These are phyloP conservation scores for Xestia xanthographa DNA, from an alignment of 2,888 invertebrate species.

Conservation along the genomic window DNA sequence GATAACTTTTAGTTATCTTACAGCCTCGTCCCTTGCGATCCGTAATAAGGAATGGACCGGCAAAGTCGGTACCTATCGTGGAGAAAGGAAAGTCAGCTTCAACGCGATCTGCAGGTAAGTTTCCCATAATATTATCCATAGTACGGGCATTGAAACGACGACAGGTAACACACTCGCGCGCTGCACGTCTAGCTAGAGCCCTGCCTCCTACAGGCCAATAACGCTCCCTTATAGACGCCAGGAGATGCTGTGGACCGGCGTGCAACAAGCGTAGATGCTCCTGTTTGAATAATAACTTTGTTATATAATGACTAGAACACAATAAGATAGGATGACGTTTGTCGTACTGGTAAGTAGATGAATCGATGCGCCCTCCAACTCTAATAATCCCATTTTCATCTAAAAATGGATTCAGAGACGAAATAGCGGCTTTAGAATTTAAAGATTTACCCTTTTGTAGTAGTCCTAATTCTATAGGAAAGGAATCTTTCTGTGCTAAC, in stretches of 20 bases:
- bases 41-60: conserved; percentile 21
- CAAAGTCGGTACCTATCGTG: conserved; percentile 16
- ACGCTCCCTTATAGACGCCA: conserved; percentile 4
- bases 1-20: too few relatives aligned
- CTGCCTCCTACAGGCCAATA: conserved; percentile 23
- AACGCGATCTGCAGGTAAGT: conserved; percentile 24
- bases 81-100: conserved; percentile 17
- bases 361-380: too few relatives aligned
- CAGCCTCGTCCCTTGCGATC: conserved; percentile 5
- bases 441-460: conserved; percentile 15
- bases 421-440: conserved; percentile 11
- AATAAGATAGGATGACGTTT: too few relatives aligned
- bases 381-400: too few relatives aligned
- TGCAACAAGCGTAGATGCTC: conserved; percentile 8
- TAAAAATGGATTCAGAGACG: too few relatives aligned
- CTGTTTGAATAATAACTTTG: not conserved
- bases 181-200: conserved; percentile 8
- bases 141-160: conserved; percentile 20
- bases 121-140: conserved; percentile 32
- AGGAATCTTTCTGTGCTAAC: conserved; percentile 10
- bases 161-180: conserved; percentile 9
- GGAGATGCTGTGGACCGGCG: conserved; percentile 16
- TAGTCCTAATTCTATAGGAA: conserved; percentile 14
- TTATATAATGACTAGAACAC: too few relatives aligned
- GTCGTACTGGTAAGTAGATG: too few relatives aligned